Percentiles rank a stretch among this genome's conserved stretches.
Conservation (phyloP, 2,888 invertebrate species). For the Andricus quercusramuli region DNA sequence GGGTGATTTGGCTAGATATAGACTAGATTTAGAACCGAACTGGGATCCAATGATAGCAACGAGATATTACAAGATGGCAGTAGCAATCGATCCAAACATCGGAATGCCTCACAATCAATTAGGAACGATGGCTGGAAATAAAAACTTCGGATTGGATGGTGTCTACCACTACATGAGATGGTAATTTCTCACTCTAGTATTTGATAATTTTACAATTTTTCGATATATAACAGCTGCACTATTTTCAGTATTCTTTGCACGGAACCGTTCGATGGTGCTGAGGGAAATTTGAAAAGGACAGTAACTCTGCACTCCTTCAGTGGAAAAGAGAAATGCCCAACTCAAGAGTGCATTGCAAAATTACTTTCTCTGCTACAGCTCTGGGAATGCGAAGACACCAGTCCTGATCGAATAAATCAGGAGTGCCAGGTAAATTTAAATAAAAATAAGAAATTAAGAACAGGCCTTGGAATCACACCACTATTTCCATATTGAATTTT, state of each 20-base stretch:
- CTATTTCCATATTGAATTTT: too few species aligned
- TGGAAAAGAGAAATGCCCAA: conserved; percentile 68
- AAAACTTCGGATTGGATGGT: conserved; percentile 91
- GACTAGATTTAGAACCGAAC: conserved; percentile 86
- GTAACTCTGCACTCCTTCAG: conserved; percentile 77
- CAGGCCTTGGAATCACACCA: too few species aligned
- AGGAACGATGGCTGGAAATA: conserved; percentile 90
- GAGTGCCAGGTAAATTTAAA: conserved; percentile 68
- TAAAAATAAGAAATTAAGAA: background rate
- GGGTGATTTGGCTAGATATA: conserved; percentile 94
- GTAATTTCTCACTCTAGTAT: conserved; percentile 75
- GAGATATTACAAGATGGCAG: conserved; percentile 92
- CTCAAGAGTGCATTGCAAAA: conserved; percentile 70
- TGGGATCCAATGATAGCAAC: conserved; percentile 86
- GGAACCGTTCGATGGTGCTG: conserved; percentile 93
- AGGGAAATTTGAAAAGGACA: conserved; percentile 89
- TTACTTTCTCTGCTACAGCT: conserved; percentile 72
- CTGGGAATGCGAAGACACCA: conserved; percentile 71
- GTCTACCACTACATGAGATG: conserved; percentile 95
- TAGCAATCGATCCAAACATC: conserved; percentile 86
- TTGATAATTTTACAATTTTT: background rate
- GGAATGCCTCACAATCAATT: conserved; percentile 98
- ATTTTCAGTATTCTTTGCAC: conserved; percentile 82
- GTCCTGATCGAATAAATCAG: conserved; percentile 71
- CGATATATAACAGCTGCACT: background rate